Base-by-base conservation (phyloP, 2,113 vertebrate genomes). In the Cavia aperea region DNA sequence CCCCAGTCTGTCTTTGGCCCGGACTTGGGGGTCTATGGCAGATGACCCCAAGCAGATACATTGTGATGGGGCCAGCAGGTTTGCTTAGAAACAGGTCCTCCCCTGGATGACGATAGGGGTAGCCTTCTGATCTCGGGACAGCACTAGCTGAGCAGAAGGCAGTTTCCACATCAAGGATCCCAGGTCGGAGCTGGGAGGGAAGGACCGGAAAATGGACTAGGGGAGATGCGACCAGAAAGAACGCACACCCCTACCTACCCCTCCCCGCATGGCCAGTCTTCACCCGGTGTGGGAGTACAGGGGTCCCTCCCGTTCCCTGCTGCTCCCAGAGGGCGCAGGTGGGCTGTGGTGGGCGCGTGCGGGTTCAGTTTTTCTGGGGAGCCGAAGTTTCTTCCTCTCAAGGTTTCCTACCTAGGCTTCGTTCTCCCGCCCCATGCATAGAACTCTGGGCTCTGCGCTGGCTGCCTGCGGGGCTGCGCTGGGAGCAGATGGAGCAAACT, bases 291-390 rank as follows among this genome's bases (percentile, higher is more conserved):
- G 15, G 43, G 18, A 5, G 11, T 12, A 11, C 7, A 51, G 31
- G 26, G 14, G 14, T 12, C 36, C 54, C 7, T 65, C 49, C 3
- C 2, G 54, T 65, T 56, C 21, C 43, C 81, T 54, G 63, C 46
- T 29, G 18, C 49, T 39, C 0, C 6, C 12, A 19, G 58, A 77
- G 46, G 43, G 14, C 1, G 12, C 63, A 39, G 58, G 66, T 39
- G 12, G 73, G 16, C 60, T 2, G 60, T 31, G 8, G n/a, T 1
- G 21, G 0, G 21, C n/a, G 0, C 9, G 4, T 12, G 4, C 1
- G 0, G 49, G 46, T 26, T 54, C 65, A 10, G 23, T 21, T 63
- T 63, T 39, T 81, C 58, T 7, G 18, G 14, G 62, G 56, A 83
- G 21, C 0, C 4, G 12, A 36, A 2, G 16, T 83, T 87, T 81